A percentile compares a stretch with the other conserved stretches of the same genome.
These are phyloP conservation scores for Cydia splendana DNA, from an alignment of 1,140 invertebrate genomes.

Conservation along the genomic window DNA sequence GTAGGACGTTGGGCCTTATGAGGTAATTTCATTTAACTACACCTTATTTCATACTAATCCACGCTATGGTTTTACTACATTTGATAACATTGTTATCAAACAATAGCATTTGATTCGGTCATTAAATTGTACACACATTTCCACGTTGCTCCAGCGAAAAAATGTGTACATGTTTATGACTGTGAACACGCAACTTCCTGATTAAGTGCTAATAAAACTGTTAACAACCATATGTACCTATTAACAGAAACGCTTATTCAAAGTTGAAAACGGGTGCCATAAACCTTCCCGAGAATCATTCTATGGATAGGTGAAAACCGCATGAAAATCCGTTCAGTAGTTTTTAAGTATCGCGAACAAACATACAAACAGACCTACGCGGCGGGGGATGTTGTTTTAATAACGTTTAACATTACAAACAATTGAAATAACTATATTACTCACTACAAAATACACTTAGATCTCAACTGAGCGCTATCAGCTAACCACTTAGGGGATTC, in stretches of 20 bases:
- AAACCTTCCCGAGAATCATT: no score
- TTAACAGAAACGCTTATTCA: no score
- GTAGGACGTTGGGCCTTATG: no score
- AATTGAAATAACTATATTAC: no score
- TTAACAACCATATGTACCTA: background rate
- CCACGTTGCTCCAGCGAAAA: background rate
- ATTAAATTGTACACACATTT: background rate
- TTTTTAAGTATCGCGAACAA: no score
- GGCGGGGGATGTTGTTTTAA: no score
- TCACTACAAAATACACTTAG: no score
- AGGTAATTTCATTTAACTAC: background rate
- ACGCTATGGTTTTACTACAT: background rate
- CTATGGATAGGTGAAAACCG: no score
- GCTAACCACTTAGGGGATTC: background rate
- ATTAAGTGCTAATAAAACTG: background rate
- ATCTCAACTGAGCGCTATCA: background rate
- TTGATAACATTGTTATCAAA: background rate
- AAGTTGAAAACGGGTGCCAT: no score
- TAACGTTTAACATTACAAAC: no score
- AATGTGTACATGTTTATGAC: constrained; percentile 4
- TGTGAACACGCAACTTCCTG: background rate
- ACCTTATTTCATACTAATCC: background rate
- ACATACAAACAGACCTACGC: no score
- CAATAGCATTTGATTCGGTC: background rate
- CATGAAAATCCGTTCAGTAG: no score